A percentile compares a stretch with the other conserved stretches of the same genome.
Conservation (phyloP, 2,888 invertebrate species). For the Idaea dimidiata region DNA sequence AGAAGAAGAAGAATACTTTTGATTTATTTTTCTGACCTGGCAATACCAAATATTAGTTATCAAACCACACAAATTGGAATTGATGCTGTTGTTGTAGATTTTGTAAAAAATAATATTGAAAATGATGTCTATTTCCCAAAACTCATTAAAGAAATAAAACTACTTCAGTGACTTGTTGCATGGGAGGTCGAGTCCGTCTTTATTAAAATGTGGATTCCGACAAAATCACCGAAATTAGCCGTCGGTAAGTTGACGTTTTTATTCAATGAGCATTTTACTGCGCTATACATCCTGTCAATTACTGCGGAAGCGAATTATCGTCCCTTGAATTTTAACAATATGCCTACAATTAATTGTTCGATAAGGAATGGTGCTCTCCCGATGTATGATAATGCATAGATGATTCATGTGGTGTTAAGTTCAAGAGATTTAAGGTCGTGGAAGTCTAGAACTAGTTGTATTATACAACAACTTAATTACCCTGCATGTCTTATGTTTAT, state of each 20-base stretch:
- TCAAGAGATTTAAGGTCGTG: not conserved
- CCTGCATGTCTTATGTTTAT: too few species aligned
- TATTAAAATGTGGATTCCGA: conserved; percentile 85
- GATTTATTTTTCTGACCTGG: not conserved
- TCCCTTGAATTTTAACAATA: conserved; percentile 66
- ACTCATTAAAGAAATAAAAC: conserved; percentile 30
- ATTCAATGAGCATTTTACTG: conserved; percentile 53
- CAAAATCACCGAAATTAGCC: conserved; percentile 87
- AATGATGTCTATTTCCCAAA: conserved; percentile 36
- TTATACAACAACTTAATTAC: too few species aligned
- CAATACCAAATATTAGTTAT: not conserved
- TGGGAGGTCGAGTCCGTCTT: conserved; percentile 20
- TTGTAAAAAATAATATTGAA: conserved; percentile 27
- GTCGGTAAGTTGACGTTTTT: conserved; percentile 83
- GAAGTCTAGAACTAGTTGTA: too few species aligned
- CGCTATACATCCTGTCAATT: conserved; percentile 61
- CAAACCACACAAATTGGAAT: not conserved
- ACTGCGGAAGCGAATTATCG: conserved; percentile 71
- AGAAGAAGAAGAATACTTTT: not conserved
- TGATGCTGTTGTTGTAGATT: not conserved
- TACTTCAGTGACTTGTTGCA: conserved; percentile 8
- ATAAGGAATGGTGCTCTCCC: conserved; percentile 9
- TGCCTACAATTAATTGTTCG: conserved; percentile 26
- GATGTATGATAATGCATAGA: not conserved
- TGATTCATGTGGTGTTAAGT: not conserved